Evolutionary conservation across 23 tunicate species (phyloP).

Genomic region (Trididemnum miniatum): DNA sequence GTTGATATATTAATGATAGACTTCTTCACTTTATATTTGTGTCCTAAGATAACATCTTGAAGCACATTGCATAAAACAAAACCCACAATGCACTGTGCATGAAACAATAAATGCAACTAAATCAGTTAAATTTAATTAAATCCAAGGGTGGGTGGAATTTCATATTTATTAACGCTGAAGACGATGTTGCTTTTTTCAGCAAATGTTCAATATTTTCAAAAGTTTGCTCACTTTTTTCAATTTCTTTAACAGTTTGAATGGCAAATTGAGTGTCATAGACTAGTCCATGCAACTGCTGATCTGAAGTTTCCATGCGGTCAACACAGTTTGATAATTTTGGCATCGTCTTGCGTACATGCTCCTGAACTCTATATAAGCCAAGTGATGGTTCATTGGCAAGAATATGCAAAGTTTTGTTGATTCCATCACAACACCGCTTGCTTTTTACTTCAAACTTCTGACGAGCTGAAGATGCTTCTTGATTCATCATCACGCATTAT

Average conservation of each 20-base stretch:
- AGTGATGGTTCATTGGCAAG: slow-evolving; percentile 95
- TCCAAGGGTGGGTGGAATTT: slow-evolving; percentile 16
- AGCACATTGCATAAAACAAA: too few species aligned
- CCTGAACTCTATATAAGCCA: slow-evolving; percentile 85
- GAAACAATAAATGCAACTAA: not conserved
- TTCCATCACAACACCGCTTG: slow-evolving; percentile 52
- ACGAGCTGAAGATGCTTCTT: too few species aligned
- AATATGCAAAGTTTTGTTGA: slow-evolving; percentile 78
- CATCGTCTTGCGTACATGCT: slow-evolving; percentile 77
- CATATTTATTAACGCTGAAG: slow-evolving; percentile 77
- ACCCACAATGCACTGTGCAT: too few species aligned
- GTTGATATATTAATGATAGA: too few species aligned
- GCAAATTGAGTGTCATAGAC: slow-evolving; percentile 56
- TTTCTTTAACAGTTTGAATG: slow-evolving; percentile 34
- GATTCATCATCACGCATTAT: too few species aligned
- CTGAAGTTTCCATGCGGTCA: not conserved
- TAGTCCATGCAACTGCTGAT: slow-evolving; percentile 38
- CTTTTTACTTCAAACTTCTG: slow-evolving; percentile 47
- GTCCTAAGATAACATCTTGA: too few species aligned
- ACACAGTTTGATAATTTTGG: slow-evolving; percentile 54
- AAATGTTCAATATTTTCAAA: slow-evolving; percentile 62
- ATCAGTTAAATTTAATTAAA: slow-evolving; percentile 6
- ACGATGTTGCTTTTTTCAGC: slow-evolving; percentile 38
- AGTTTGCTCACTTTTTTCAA: slow-evolving; percentile 19
- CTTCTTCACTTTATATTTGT: too few species aligned